A percentile compares a stretch with the other conserved stretches of the same genome.
These are phyloP conservation scores for Catamblyrhynchus diadema DNA, from an alignment of 2,797 vertebrate species.

Conservation along the genomic window DNA sequence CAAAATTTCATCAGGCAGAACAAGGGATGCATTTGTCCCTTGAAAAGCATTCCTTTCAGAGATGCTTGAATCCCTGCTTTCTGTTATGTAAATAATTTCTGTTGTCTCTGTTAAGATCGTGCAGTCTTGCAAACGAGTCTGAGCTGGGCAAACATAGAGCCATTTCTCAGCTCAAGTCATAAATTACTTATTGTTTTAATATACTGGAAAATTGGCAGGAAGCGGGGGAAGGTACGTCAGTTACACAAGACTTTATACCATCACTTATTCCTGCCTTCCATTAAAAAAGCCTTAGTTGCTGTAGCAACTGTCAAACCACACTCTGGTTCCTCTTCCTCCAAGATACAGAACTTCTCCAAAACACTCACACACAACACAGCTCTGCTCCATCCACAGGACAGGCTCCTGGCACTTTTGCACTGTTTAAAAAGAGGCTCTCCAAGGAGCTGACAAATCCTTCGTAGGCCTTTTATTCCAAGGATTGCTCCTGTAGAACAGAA, in stretches of 20 bases:
- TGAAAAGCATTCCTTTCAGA: background rate
- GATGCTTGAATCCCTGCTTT: background rate
- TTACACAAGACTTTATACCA: conserved; percentile 1
- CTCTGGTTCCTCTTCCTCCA: conserved; percentile 33
- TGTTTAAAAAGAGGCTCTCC: conserved; percentile 16
- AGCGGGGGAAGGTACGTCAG: conserved; percentile 39
- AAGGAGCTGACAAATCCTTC: background rate
- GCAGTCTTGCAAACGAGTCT: background rate
- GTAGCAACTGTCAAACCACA: conserved; percentile 46
- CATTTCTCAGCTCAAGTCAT: conserved; percentile 17
- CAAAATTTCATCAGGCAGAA: background rate
- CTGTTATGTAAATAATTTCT: background rate
- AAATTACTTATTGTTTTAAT: conserved; percentile 53
- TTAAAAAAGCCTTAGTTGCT: conserved; percentile 41
- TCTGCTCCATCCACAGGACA: background rate
- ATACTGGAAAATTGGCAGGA: conserved; percentile 51
- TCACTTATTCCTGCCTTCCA: conserved; percentile 17
- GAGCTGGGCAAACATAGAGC: background rate
- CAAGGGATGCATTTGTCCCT: background rate
- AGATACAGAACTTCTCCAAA: conserved; percentile 56
- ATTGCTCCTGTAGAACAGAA: background rate
- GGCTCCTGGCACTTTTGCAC: background rate
- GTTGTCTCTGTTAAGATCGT: background rate
- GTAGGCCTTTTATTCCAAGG: background rate
- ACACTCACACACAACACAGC: conserved; percentile 36